A percentile compares a stretch with the other conserved stretches of the same genome.
Conservation (phyloP, 2,797 vertebrate genomes). For the Acanthurus leucopareius region DNA sequence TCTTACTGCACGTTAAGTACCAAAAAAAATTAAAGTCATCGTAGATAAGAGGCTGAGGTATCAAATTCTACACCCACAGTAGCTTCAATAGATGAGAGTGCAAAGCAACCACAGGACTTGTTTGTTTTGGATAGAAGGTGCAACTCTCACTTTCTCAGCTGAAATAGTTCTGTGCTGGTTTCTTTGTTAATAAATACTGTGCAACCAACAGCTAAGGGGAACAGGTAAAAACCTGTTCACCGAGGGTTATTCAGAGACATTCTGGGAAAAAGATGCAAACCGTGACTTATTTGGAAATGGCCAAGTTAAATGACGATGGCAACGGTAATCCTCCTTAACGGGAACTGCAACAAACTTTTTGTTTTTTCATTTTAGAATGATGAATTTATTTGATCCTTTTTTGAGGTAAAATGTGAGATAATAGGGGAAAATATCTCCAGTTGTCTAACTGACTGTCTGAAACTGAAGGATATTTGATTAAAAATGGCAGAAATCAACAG, state of each 20-base stretch:
- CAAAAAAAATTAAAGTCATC: not conserved
- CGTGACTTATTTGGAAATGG: not conserved
- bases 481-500: too few relatives aligned
- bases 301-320: not conserved
- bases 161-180: slow-evolving; percentile 3
- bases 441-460: not conserved
- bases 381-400: not conserved
- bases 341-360: too few relatives aligned
- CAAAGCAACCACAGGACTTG: slow-evolving; percentile 10
- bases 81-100: not conserved
- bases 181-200: not conserved
- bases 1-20: not conserved
- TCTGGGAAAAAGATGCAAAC: slow-evolving; percentile 18
- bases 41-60: not conserved
- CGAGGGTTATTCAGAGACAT: not conserved
- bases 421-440: not conserved
- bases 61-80: not conserved
- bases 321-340: not conserved
- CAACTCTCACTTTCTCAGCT: slow-evolving; percentile 33
- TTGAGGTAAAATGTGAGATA: not conserved
- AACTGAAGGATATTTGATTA: too few relatives aligned
- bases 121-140: slow-evolving; percentile 18
- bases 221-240: slow-evolving; percentile 22
- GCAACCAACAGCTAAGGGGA: slow-evolving; percentile 4
- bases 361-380: not conserved